Conservation (phyloP, 1,140 invertebrate species). For the Parapsyche elsis region DNA sequence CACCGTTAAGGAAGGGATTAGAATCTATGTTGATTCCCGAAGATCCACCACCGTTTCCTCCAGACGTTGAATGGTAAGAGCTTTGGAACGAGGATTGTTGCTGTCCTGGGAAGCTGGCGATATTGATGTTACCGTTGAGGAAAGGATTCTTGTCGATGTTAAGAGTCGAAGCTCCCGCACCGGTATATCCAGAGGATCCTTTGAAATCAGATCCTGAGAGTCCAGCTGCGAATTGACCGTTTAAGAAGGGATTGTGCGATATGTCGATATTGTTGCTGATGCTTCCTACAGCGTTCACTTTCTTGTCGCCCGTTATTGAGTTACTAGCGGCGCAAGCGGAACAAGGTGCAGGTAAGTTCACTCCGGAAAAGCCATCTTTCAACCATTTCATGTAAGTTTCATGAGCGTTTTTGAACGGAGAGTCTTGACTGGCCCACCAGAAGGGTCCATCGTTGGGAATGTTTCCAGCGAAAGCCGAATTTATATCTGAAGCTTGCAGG, state of each 20-base stretch:
- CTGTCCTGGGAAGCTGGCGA: slow-evolving; percentile 27
- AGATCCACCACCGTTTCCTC: slow-evolving; percentile 25
- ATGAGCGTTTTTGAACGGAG: slow-evolving; percentile 66
- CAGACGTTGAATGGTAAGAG: slow-evolving; percentile 14
- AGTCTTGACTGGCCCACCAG: slow-evolving; percentile 69
- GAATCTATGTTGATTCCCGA: slow-evolving; percentile 38
- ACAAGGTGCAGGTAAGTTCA: slow-evolving; percentile 47
- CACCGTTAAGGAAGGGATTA: slow-evolving; percentile 59
- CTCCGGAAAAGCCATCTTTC: slow-evolving; percentile 49
- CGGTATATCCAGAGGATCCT: slow-evolving; percentile 54
- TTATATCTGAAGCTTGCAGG: slow-evolving; percentile 59
- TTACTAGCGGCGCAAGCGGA: slow-evolving; percentile 37
- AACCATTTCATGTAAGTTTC: slow-evolving; percentile 59
- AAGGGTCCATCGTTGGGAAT: slow-evolving; percentile 60
- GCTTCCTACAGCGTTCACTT: slow-evolving; percentile 27
- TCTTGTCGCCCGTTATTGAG: slow-evolving; percentile 6
- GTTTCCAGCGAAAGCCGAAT: slow-evolving; percentile 57
- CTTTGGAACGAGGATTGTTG: slow-evolving; percentile 28
- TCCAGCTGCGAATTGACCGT: slow-evolving; percentile 59
- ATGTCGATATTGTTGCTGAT: slow-evolving; percentile 57
- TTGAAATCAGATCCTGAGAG: slow-evolving; percentile 49
- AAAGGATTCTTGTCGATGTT: slow-evolving; percentile 60
- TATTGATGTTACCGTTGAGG: slow-evolving; percentile 55
- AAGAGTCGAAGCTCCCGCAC: slow-evolving; percentile 54
- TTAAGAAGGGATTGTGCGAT: slow-evolving; percentile 62